phyloP scores from a whole-genome alignment of 2,113 vertebrate species.

The Coreoperca whiteheadi region DNA sequence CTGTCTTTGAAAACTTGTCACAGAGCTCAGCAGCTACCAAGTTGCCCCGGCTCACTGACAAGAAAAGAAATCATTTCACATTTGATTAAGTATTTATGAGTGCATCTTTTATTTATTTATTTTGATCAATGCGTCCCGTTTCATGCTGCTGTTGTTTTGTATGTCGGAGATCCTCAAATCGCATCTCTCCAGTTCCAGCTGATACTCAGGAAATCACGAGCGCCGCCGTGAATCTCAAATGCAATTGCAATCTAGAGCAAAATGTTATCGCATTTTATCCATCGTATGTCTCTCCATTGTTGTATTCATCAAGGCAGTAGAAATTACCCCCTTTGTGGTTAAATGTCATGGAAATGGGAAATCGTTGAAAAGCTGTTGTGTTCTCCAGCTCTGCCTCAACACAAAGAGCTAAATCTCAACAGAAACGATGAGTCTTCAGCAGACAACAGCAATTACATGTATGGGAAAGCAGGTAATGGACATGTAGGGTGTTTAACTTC shows the following conservation, averaged over 20 bases:
- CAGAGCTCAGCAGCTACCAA: slow-evolving; percentile 44
- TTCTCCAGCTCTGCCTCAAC: slow-evolving; percentile 5
- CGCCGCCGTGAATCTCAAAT: slow-evolving; percentile 13
- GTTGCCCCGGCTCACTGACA: slow-evolving; percentile 44
- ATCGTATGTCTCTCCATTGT: slow-evolving; percentile 19
- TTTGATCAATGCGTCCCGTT: slow-evolving; percentile 55
- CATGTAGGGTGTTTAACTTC: slow-evolving; percentile 5
- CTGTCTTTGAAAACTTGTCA: slow-evolving; percentile 52
- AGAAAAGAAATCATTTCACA: slow-evolving; percentile 68
- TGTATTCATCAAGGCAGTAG: slow-evolving; percentile 27
- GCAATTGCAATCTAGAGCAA: slow-evolving; percentile 25
- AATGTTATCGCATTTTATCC: slow-evolving; percentile 10
- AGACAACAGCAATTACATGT: slow-evolving; percentile 5
- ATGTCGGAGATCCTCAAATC: slow-evolving; percentile 38
- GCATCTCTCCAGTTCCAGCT: slow-evolving; percentile 22
- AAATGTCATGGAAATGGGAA: slow-evolving; percentile 50
- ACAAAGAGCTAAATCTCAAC: slow-evolving; percentile 17
- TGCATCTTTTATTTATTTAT: slow-evolving; percentile 65
- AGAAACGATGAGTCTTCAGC: neutral
- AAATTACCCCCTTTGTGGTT: slow-evolving; percentile 38
- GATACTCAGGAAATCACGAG: slow-evolving; percentile 29
- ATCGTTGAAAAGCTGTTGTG: slow-evolving; percentile 15
- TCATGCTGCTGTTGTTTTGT: slow-evolving; percentile 42
- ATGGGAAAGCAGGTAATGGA: slow-evolving; percentile 18
- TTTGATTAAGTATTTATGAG: slow-evolving; percentile 74